Base-by-base conservation (phyloP, 2,797 vertebrate species). In the Borostomias antarcticus region DNA sequence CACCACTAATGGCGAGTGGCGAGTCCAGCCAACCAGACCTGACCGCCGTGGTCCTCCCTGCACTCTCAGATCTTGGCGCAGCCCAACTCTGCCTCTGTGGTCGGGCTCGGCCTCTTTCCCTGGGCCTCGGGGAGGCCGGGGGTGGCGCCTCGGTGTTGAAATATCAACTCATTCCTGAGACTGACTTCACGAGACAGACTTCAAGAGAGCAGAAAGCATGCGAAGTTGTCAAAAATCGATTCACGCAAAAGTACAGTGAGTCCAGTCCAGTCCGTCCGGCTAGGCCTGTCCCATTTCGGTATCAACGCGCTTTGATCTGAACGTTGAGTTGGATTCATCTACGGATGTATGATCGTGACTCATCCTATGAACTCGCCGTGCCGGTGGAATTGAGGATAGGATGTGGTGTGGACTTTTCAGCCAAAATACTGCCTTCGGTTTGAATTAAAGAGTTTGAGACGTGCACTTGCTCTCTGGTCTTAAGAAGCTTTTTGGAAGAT, bases 401-500 rank as follows among this genome's bases (percentile, higher is more conserved):
- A 19, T 57, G 51, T 53, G 51, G 9, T 11, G 10, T 4, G 43
- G 59, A 29, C 11, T 8, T 10, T 2, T 76, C 62, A 73, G 69
- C 70, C 58, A 45, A 73, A 71, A 68, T 53, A 28, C 56, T 65
- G 62, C 60, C 64, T 75, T 78, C 67, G 71, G 21, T 73, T 73
- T 74, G 72, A 80, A 78, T 81, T 66, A 76, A 74, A 65, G 67
- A 75, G 73, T 62, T 57, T 65, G 56, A 64, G 35, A 40, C 63
- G 59, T 32, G 35, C 52, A 52, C 73, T 79, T 73, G 70, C 62
- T 66, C 77, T 68, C 40, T 79, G 69, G 54, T 79, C 68, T 80
- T 84, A 78, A 85, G 76, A 82, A 74, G 82, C 79, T 82, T 89
- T 86, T 77, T 69, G 5, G 77, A 82, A 85, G 78, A 87, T 79